phyloP scores from a whole-genome alignment of 2,797 vertebrate species.

The Acrocephalus scirpaceus region DNA sequence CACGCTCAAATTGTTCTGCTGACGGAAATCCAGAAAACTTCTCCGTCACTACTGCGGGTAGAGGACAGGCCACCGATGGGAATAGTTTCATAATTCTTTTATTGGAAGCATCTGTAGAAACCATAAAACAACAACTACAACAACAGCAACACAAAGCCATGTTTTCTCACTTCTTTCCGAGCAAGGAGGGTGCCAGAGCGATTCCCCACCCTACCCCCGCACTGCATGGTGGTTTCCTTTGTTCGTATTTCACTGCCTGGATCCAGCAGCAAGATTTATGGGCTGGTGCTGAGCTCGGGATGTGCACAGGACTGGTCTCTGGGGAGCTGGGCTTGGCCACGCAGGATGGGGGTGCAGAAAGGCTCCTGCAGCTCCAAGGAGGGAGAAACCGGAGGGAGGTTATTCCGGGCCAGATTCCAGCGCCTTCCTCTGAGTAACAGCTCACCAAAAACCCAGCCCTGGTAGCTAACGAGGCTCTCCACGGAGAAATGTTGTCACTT shows the following conservation, averaged over 20 bases:
- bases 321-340: neutral
- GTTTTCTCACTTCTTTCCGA: conserved; percentile 65
- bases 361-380: neutral
- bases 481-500: neutral
- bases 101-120: conserved; percentile 71
- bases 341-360: conserved; percentile 4
- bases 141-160: conserved; percentile 64
- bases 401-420: conserved; percentile 41
- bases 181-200: conserved; percentile 45
- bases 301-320: neutral
- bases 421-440: neutral
- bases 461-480: neutral
- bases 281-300: conserved; percentile 36
- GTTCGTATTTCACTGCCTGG: conserved; percentile 65
- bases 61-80: conserved; percentile 52
- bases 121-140: conserved; percentile 63
- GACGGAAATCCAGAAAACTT: conserved; percentile 39
- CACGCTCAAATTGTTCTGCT: conserved; percentile 6
- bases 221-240: conserved; percentile 51
- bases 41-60: conserved; percentile 16
- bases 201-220: neutral
- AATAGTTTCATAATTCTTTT: conserved; percentile 67
- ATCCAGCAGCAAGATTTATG: conserved; percentile 61
- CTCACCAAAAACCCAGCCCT: neutral
- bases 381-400: conserved; percentile 27